Conservation (phyloP, 2,113 vertebrate species). For the Podiceps cristatus region DNA sequence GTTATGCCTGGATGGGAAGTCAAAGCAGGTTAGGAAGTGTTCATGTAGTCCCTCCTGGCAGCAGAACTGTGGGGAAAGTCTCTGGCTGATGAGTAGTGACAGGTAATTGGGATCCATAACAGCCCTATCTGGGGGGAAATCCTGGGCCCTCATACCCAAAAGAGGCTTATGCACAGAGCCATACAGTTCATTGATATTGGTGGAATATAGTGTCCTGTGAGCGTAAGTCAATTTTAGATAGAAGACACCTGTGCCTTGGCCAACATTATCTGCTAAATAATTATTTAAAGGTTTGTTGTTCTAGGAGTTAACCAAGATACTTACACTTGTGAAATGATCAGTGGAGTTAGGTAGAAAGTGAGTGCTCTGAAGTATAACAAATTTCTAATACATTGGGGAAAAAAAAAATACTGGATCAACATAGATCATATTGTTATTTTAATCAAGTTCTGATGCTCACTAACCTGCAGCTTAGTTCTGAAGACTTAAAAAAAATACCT, state of each 20-base stretch:
- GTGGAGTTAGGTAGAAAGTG: background rate
- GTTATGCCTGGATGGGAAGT: background rate
- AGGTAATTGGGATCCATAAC: background rate
- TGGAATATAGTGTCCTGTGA: background rate
- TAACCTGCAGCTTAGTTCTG: background rate
- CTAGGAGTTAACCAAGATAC: background rate
- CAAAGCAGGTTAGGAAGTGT: background rate
- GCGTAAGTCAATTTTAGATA: background rate
- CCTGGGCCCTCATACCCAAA: rapidly evolving
- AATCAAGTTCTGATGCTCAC: background rate
- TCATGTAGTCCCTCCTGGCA: background rate
- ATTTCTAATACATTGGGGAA: background rate
- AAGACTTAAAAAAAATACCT: background rate
- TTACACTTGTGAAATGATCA: background rate
- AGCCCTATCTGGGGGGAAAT: background rate
- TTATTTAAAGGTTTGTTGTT: background rate
- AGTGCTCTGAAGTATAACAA: background rate
- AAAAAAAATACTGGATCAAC: background rate
- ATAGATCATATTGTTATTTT: background rate
- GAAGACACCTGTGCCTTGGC: background rate
- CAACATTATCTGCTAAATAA: background rate
- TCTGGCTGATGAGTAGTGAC: background rate
- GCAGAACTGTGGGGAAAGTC: background rate
- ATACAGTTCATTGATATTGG: background rate
- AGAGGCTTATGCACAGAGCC: background rate